Conservation (phyloP, 2,888 invertebrate genomes). For the Eristalis intricaria region DNA sequence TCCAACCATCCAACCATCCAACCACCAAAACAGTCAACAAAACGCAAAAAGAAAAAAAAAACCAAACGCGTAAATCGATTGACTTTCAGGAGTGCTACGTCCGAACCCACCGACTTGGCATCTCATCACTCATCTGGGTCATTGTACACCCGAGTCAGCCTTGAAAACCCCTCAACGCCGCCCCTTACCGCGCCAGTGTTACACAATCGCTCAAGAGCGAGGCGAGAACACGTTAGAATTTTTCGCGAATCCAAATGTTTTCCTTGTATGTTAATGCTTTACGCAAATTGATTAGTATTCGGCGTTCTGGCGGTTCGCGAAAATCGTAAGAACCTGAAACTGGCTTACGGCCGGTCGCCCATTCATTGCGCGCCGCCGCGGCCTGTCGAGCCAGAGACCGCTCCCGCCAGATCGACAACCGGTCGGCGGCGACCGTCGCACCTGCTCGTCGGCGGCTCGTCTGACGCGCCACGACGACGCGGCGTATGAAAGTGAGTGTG, state of each 20-base stretch:
- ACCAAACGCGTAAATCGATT: background rate
- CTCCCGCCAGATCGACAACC: background rate
- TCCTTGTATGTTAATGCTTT: conserved; percentile 52
- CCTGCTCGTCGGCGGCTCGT: background rate
- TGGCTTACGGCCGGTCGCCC: conserved; percentile 26
- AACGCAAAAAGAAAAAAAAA: background rate
- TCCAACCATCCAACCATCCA: background rate
- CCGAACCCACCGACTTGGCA: background rate
- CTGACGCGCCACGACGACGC: background rate
- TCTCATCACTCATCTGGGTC: conserved; percentile 45
- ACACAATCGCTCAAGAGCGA: conserved; percentile 28
- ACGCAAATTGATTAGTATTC: conserved; percentile 38
- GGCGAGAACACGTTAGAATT: conserved; percentile 29
- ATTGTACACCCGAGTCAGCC: conserved; percentile 59
- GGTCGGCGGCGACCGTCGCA: conserved; percentile 3
- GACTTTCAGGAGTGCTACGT: background rate
- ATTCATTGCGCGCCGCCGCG: conserved; percentile 33
- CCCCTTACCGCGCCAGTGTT: background rate
- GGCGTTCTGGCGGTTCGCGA: conserved; percentile 41
- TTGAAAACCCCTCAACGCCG: conserved; percentile 33
- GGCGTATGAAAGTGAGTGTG: conserved; percentile 50
- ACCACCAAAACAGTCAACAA: background rate
- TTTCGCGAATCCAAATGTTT: conserved; percentile 56
- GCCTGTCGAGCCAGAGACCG: background rate
- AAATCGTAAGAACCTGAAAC: conserved; percentile 54